These are phyloP conservation scores for Eulithis testata DNA, from an alignment of 2,888 invertebrate species.

Conservation along the genomic window DNA sequence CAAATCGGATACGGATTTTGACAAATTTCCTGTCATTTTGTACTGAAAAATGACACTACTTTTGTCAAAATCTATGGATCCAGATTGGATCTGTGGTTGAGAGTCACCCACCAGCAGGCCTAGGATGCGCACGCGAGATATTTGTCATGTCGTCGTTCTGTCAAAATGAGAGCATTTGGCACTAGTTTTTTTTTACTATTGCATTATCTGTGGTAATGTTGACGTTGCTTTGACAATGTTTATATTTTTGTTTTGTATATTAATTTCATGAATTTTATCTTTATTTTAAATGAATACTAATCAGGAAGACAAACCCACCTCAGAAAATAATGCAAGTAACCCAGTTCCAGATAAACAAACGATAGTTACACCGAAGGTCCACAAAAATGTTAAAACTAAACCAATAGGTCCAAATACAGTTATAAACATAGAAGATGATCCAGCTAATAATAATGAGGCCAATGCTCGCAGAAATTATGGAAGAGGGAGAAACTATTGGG, in stretches of 20 bases:
- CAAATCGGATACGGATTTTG: no score
- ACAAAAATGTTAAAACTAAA: not conserved
- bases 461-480: not conserved
- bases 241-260: not conserved
- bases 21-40: no score
- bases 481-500: constrained; percentile 1
- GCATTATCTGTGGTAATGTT: no score
- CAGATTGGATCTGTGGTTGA: no score
- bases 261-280: not conserved
- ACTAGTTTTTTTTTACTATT: no score
- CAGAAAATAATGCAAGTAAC: not conserved
- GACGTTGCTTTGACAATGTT: not conserved
- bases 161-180: no score
- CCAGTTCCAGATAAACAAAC: not conserved
- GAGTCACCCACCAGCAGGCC: no score
- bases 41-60: no score
- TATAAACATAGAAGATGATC: constrained; percentile 5
- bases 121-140: no score
- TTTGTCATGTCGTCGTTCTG: no score
- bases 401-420: not conserved
- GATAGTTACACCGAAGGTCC: not conserved
- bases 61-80: no score
- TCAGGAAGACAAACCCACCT: not conserved
- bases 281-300: not conserved
- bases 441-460: not conserved